Evolutionary conservation across 1,140 invertebrate genomes (phyloP), one percentile per base, ranked within the genome.

Genomic region (Dendroctonus valens): DNA sequence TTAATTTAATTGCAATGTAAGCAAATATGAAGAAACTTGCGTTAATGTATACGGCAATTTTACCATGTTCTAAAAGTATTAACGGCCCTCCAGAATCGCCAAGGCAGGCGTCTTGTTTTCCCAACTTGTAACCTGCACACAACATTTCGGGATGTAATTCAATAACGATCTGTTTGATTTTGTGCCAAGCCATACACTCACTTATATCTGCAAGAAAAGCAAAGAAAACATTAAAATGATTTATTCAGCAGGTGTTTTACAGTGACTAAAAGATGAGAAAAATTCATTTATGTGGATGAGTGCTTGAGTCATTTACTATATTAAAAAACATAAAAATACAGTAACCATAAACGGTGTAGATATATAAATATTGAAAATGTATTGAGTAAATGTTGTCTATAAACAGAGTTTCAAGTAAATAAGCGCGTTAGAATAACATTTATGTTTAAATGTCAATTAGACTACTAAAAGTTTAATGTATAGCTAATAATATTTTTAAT

Each of bases 21-120:
- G 26, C 26, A 26, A 26, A 26, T 26, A 26, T 26, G 26, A 26
- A 26, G 1, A 26, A 26, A 3, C 26, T 2, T 26, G 26, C 26
- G 1, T 26, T 3, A 26, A 26, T 46, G 42, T 46, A 4, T 46
- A 55, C 1, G 3, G 26, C 1, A 26, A 55, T 0, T 39, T 26
- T 54, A 62, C 65, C 79, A 62, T 85, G 81, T 67, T 77, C 74
- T 40, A 82, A 74, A 49, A 89, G 86, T 72, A 92, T 88, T 7
- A 94, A 76, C 0, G 92, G 91, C 1, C 92, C 91, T 0, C 92
- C 92, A 8, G 90, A 92, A 76, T 94, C 92, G 39, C 91, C 90
- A 73, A 93, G 80, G 73, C 91, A 93, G 9, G 91, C 91, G 74
- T 93, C 91, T 75, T 89, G 89, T 67, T 89, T 85, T 2, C 91